Conservation (phyloP, 2,113 vertebrate genomes). For the Sterrhoptilus dennistouni region DNA sequence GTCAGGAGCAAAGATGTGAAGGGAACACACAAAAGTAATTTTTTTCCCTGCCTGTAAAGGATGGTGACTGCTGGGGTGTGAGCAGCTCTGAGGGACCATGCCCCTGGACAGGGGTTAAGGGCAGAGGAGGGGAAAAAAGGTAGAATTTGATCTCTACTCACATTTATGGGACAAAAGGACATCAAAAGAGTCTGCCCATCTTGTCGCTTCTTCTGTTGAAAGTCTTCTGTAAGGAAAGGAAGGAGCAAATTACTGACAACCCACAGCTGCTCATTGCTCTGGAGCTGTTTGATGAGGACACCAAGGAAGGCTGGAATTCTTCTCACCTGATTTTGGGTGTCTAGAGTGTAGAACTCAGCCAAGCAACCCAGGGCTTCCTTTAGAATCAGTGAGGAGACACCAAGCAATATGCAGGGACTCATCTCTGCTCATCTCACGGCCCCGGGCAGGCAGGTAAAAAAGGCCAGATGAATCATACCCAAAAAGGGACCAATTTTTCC, state of each 20-base stretch:
- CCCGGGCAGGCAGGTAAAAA: neutral
- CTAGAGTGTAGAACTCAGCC: neutral
- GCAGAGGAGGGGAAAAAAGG: fast-evolving
- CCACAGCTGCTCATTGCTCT: neutral
- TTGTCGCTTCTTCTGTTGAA: slow-evolving; percentile 80
- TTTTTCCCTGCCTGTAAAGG: neutral
- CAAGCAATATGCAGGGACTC: neutral
- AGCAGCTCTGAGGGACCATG: neutral
- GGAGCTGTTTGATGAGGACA: neutral
- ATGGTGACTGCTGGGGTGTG: neutral
- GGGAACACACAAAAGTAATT: neutral
- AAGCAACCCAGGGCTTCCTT: neutral
- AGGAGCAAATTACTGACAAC: neutral
- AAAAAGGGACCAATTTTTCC: neutral
- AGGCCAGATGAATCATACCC: neutral
- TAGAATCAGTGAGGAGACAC: neutral
- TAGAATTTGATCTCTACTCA: slow-evolving; percentile 67
- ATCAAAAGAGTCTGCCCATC: slow-evolving; percentile 84
- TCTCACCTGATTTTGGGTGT: neutral
- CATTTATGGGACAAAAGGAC: slow-evolving; percentile 83
- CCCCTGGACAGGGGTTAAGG: neutral
- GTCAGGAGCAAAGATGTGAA: neutral
- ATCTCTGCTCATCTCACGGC: neutral
- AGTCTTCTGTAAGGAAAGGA: slow-evolving; percentile 71
- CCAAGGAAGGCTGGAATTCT: neutral